phyloP scores from a whole-genome alignment of 2,888 invertebrate species.

The Fragum sueziense region DNA sequence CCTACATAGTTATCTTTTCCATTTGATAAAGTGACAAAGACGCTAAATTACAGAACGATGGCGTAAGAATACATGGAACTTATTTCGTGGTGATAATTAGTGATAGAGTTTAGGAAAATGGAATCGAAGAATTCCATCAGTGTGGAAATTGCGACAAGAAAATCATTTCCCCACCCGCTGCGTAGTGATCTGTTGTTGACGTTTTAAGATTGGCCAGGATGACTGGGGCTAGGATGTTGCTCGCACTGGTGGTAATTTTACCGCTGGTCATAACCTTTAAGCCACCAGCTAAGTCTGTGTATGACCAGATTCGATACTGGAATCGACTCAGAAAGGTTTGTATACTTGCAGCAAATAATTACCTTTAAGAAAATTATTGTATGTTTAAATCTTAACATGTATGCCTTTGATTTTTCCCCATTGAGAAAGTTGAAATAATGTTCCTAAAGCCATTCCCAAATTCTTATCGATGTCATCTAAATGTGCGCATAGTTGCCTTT shows the following conservation, averaged over 20 bases:
- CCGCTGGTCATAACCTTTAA: conserved; percentile 31
- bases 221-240: conserved; percentile 7
- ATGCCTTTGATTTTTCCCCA: too few species aligned
- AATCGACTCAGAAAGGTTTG: conserved; percentile 58
- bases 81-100: not conserved
- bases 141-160: conserved; percentile 6
- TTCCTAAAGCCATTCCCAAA: too few species aligned
- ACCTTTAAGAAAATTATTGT: too few species aligned
- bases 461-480: too few species aligned
- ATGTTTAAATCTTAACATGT: too few species aligned
- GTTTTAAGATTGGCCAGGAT: conserved; percentile 6
- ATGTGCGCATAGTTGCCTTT: too few species aligned
- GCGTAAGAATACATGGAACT: not conserved
- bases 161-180: conserved; percentile 14
- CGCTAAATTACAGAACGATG: not conserved
- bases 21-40: not conserved
- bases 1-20: not conserved
- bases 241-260: conserved; percentile 22
- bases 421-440: too few species aligned
- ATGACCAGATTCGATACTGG: conserved; percentile 51
- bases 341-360: too few species aligned
- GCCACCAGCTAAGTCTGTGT: conserved; percentile 37
- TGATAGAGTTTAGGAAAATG: not conserved
- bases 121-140: not conserved
- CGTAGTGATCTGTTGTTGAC: conserved; percentile 8